Evolutionary conservation across 2,888 invertebrate genomes (phyloP).

Genomic region (Sericinus montela): DNA sequence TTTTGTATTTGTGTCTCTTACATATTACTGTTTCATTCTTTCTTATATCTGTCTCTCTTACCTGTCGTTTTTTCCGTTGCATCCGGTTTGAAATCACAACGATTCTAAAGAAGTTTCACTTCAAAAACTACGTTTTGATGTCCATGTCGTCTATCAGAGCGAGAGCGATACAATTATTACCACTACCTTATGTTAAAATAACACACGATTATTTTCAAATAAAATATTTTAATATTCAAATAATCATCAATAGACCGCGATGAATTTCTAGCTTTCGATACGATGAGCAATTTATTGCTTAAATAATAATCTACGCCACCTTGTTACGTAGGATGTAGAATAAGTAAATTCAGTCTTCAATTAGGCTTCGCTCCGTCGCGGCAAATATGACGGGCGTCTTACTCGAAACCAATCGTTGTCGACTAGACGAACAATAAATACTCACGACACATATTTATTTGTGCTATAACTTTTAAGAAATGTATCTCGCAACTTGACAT

Average conservation of each 20-base stretch:
- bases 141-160: too few species aligned
- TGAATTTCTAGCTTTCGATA: slow-evolving; percentile 59
- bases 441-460: slow-evolving; percentile 38
- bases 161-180: too few species aligned
- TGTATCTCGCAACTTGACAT: neutral
- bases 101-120: too few species aligned
- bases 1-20: too few species aligned
- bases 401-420: slow-evolving; percentile 42
- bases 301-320: slow-evolving; percentile 38
- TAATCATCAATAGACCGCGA: slow-evolving; percentile 73
- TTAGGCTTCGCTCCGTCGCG: slow-evolving; percentile 54
- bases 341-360: slow-evolving; percentile 72
- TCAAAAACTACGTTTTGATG: too few species aligned
- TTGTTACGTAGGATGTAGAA: slow-evolving; percentile 44
- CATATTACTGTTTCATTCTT: too few species aligned
- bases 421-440: slow-evolving; percentile 30
- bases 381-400: slow-evolving; percentile 30
- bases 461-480: slow-evolving; percentile 46
- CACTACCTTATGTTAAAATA: slow-evolving; percentile 16
- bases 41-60: too few species aligned
- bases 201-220: slow-evolving; percentile 22
- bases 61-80: too few species aligned
- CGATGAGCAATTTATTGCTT: slow-evolving; percentile 56
- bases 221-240: slow-evolving; percentile 36
- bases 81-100: too few species aligned